phyloP scores from a whole-genome alignment of 2,797 vertebrate species.

The Labroides dimidiatus region DNA sequence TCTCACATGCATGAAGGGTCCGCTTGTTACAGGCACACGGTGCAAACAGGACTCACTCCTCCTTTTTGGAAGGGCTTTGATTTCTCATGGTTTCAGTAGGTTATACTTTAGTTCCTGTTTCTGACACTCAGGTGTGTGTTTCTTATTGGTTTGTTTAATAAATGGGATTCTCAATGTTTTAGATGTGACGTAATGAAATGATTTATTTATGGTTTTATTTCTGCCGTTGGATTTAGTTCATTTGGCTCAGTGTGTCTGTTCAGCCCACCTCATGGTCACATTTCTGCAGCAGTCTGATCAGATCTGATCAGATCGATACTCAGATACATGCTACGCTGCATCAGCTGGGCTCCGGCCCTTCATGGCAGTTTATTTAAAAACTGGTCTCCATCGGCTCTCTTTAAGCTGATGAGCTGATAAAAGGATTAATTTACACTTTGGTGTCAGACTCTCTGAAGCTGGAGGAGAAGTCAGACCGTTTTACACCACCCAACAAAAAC shows the following conservation, averaged over 20 bases:
- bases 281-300: conserved; percentile 34
- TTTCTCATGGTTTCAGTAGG: no score
- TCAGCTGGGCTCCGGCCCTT: conserved; percentile 17
- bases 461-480: conserved; percentile 11
- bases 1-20: conserved; percentile 12
- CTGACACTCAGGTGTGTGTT: no score
- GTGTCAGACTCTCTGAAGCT: conserved; percentile 14
- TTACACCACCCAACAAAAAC: conserved; percentile 33
- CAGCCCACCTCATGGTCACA: conserved; percentile 37
- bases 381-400: conserved; percentile 21
- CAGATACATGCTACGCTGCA: no score
- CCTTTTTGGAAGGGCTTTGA: no score
- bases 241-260: conserved; percentile 17
- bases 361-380: conserved; percentile 14
- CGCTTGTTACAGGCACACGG: background rate
- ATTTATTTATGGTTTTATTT: background rate
- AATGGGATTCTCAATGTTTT: no score
- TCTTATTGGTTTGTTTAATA: no score
- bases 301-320: background rate
- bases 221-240: background rate
- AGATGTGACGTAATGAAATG: no score
- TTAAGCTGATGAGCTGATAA: conserved; percentile 55
- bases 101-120: no score
- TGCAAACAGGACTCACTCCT: no score
- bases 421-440: conserved; percentile 45